A percentile compares a stretch with the other conserved stretches of the same genome.
Conservation (phyloP, 2,797 vertebrate species). For the Dromococcyx pavoninus region DNA sequence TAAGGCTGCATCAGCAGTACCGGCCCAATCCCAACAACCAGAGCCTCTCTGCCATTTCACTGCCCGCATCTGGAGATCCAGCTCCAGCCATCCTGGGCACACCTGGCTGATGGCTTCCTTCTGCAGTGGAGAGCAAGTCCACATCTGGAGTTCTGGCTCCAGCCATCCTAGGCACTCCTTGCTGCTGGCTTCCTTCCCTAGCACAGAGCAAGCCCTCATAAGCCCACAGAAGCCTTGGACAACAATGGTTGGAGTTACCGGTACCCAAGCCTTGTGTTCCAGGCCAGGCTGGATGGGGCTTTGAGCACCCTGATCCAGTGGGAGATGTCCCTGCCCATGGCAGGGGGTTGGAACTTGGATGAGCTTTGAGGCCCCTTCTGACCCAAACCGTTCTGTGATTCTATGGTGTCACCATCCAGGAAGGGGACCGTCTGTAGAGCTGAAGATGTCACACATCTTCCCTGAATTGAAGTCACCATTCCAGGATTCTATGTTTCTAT, state of each 20-base stretch:
- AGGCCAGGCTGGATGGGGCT: too few relatives aligned
- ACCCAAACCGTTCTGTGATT: too few relatives aligned
- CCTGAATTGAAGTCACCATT: too few relatives aligned
- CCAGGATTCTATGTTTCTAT: too few relatives aligned
- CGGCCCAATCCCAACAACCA: not conserved
- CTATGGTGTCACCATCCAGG: too few relatives aligned
- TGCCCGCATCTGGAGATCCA: fast-evolving
- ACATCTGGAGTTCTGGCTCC: not conserved
- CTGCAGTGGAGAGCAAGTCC: not conserved
- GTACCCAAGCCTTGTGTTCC: too few relatives aligned
- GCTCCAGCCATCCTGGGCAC: not conserved
- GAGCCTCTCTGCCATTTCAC: not conserved
- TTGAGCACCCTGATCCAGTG: too few relatives aligned
- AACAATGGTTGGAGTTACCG: not conserved
- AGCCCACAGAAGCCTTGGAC: not conserved
- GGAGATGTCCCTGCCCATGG: too few relatives aligned
- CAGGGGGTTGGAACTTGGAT: too few relatives aligned
- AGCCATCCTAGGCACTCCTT: not conserved
- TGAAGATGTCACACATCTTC: too few relatives aligned
- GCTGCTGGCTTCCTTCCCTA: not conserved
- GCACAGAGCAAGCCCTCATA: not conserved
- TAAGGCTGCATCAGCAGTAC: not conserved
- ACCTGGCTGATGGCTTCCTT: not conserved
- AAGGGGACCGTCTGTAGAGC: too few relatives aligned
- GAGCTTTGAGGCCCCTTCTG: too few relatives aligned